Conservation (phyloP, 2,113 vertebrate species). For the Amblyopsis rosae region DNA sequence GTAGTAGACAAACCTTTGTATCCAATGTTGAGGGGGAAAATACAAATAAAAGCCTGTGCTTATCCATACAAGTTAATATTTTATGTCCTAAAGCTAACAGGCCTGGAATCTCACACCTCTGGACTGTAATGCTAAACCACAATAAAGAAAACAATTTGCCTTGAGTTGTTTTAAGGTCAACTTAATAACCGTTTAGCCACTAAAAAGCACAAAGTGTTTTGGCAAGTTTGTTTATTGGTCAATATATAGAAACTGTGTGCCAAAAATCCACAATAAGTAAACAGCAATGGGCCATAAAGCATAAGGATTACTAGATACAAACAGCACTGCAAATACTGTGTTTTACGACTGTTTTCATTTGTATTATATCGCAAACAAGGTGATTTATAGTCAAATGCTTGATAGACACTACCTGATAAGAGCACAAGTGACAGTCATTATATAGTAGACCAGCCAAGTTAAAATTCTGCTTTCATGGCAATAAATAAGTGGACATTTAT, state of each 20-base stretch:
- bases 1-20: neutral
- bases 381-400: conserved; percentile 29
- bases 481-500: conserved; percentile 55
- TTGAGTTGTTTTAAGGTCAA: neutral
- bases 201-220: conserved; percentile 16
- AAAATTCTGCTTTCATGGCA: conserved; percentile 41
- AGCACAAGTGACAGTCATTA: conserved; percentile 17
- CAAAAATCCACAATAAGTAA: conserved; percentile 58
- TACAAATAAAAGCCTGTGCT: neutral
- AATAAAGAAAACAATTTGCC: neutral
- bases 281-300: conserved; percentile 59
- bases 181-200: too few species aligned
- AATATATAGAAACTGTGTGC: conserved; percentile 37
- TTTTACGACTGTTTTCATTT: conserved; percentile 34
- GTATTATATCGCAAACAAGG: conserved; percentile 13
- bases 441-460: conserved; percentile 19
- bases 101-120: neutral
- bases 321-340: conserved; percentile 40
- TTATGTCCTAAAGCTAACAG: neutral
- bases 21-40: neutral
- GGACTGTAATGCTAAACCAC: neutral
- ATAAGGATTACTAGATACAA: conserved; percentile 41
- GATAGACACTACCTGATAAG: conserved; percentile 24
- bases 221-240: conserved; percentile 59
- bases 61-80: neutral